A percentile compares a stretch with the other conserved stretches of the same genome.
These are phyloP conservation scores for Caenorhabditis zanzibari DNA, from an alignment of 2,888 invertebrate species.

Conservation along the genomic window DNA sequence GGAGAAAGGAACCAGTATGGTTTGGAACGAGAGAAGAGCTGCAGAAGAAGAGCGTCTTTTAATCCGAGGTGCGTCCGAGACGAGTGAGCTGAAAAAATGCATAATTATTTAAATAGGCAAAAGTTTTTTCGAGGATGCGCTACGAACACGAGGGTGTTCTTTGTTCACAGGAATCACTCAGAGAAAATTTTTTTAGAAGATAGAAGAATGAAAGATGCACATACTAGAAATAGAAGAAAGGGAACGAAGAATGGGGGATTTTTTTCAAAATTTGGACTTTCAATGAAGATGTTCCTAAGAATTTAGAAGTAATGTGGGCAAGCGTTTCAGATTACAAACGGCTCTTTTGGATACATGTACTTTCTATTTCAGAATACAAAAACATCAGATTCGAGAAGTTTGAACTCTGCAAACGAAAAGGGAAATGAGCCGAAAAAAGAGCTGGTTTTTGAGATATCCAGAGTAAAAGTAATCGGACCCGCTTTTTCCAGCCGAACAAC, in stretches of 20 bases:
- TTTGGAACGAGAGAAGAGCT: slow-evolving; percentile 10
- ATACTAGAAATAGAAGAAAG: not conserved
- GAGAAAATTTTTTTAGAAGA: slow-evolving; percentile 8
- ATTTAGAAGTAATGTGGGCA: not conserved
- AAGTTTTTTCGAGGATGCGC: slow-evolving; percentile 7
- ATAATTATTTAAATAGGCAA: slow-evolving; percentile 57
- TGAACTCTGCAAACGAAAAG: slow-evolving; percentile 18
- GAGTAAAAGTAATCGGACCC: slow-evolving; percentile 30
- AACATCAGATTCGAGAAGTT: slow-evolving; percentile 5
- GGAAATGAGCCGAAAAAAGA: slow-evolving; percentile 48
- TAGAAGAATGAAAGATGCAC: slow-evolving; percentile 7
- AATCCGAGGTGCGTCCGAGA: slow-evolving; percentile 71
- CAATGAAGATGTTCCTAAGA: too few species aligned
- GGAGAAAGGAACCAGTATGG: slow-evolving; percentile 47
- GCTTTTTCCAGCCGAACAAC: slow-evolving; percentile 56
- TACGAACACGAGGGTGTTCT: slow-evolving; percentile 29
- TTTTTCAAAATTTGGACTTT: not conserved
- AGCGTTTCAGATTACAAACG: slow-evolving; percentile 10
- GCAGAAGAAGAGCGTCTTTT: slow-evolving; percentile 32
- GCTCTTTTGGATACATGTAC: not conserved
- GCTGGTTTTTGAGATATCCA: slow-evolving; percentile 49
- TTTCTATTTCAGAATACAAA: not conserved
- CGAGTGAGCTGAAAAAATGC: slow-evolving; percentile 72
- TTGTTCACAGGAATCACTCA: slow-evolving; percentile 39
- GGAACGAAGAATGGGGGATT: slow-evolving; percentile 13